Base-by-base conservation (phyloP, 2,113 vertebrate genomes). In the Carettochelys insculpta region DNA sequence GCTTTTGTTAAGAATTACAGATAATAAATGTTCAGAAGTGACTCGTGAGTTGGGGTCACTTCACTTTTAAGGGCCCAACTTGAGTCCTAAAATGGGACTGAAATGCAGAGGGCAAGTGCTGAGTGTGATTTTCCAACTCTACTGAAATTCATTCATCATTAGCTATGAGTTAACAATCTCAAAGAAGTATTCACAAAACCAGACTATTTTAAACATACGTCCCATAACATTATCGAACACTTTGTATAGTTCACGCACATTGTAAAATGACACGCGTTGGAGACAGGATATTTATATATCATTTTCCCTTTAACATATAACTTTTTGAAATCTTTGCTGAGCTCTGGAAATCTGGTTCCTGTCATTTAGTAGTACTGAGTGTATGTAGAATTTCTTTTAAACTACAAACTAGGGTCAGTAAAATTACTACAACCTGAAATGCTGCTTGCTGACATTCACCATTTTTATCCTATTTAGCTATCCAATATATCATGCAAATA, bases 401-500 rank as follows among this genome's bases (percentile, higher is more conserved):
- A 31, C n/a, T 91, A 80, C 77, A 94, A 96, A 0, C 47, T 90
- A 86, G 1, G 34, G 92, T 83, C 75, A 83, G 79, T 91, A 94
- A 80, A 0, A 34, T 85, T 9, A 38, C 41, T 22, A 95, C 80
- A 89, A 92, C 34, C 61, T 1, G 0, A 94, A 95, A 77, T 12
- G 61, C 5, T 41, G 14, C 12, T 78, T 75, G 86, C 90, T 73
- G 52, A 93, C 56, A 94, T 65, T 48, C 56, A 85, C 81, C 86
- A 90, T 41, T 91, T 97, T 90, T 50, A 50, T 50, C 90, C 90
- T 77, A 88, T 83, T 5, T 93, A 85, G 82, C 90, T 92, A 93
- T 91, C 90, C 86, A 87, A 78, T 86, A 89, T 80, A 91, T 41
- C 73, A 76, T 92, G 80, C 78, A 95, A 93, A 92, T 96, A 96